Evolutionary conservation across 2,888 invertebrate species (phyloP), one percentile per base, ranked within the genome.

Genomic region (Chloroclysta siterata): DNA sequence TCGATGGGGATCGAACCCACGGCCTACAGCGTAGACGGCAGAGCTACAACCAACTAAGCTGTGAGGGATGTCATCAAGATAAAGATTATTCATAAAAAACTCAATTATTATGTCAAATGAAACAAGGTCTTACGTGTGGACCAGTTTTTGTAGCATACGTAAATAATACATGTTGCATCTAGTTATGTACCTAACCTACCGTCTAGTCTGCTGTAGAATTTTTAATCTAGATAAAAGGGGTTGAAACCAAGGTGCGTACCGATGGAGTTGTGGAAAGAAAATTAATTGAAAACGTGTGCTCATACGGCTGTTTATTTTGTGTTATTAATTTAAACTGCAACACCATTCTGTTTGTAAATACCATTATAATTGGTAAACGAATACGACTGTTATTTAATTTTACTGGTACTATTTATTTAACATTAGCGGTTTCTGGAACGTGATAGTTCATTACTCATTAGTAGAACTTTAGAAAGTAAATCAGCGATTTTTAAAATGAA

Each of bases 141-240:
- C 22, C 22, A 22, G 22, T 22, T 22, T 22, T 3, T 22, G 22
- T 22, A 22, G 22, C 3, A 22, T 22, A 22, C 22, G 22, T 22
- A 22, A 22, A 3, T 22, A 22, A 22, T 22, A 22, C 22, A 22
- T 33, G 33, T 33, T 33, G 33, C 33, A 33, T 33, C 33, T 33
- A 33, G 7, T 33, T 8, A 8, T 6, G 8, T 33, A 33, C 8
- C 8, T 33, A 33, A 5, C 33, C 29, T 29, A 29, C 29, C 6
- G 29, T 4, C 29, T 5, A 4, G 29, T 33, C 33, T 33, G 33
- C 33, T 8, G 6, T 69, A 72, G 72, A 75, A 67, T 74, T 75
- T 77, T 78, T 78, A 78, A 80, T 78, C 72, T 72, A 66, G 71
- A 70, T 78, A 74, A 78, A 78, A 77, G 74, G 71, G 61, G 55